Percentiles rank a stretch among this genome's conserved stretches.
phyloP scores from a whole-genome alignment of 2,888 invertebrate genomes.

The Cacoxenus indagator region DNA sequence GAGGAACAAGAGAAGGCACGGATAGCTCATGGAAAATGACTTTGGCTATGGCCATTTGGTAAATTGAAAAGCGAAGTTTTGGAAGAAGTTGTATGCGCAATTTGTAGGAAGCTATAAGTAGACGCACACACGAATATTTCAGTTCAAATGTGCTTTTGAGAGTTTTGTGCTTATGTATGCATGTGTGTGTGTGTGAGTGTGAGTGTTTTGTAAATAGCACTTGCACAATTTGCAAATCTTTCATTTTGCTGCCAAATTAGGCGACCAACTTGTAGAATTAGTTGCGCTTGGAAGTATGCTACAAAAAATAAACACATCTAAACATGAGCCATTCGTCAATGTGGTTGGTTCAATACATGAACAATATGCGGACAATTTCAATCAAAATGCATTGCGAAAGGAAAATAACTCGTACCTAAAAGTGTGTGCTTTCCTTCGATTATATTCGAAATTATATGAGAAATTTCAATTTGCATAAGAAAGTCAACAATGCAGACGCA shows the following conservation, averaged over 20 bases:
- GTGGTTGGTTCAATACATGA: too few species aligned
- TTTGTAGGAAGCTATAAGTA: constrained; percentile 32
- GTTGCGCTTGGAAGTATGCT: background rate
- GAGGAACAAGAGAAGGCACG: background rate
- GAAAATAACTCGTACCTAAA: constrained; percentile 44
- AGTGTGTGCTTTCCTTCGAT: constrained; percentile 4
- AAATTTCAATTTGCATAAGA: constrained; percentile 60
- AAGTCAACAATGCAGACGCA: constrained; percentile 36
- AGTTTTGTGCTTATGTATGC: constrained; percentile 25
- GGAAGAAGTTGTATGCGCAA: constrained; percentile 26
- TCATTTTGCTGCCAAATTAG: background rate
- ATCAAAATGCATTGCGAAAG: constrained; percentile 35
- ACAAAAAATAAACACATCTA: background rate
- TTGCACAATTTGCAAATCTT: background rate
- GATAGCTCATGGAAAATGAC: background rate
- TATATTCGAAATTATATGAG: constrained; percentile 34
- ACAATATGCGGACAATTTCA: constrained; percentile 46
- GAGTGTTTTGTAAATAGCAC: constrained; percentile 43
- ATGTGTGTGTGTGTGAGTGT: constrained; percentile 27
- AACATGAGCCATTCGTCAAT: too few species aligned
- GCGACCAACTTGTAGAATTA: too few species aligned
- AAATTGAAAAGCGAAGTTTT: constrained; percentile 30
- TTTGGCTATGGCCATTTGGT: constrained; percentile 27
- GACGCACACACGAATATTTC: constrained; percentile 20
- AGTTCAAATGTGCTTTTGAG: constrained; percentile 27